Evolutionary conservation across 2,113 vertebrate genomes (phyloP).

Genomic region (Neogobius melanostomus): DNA sequence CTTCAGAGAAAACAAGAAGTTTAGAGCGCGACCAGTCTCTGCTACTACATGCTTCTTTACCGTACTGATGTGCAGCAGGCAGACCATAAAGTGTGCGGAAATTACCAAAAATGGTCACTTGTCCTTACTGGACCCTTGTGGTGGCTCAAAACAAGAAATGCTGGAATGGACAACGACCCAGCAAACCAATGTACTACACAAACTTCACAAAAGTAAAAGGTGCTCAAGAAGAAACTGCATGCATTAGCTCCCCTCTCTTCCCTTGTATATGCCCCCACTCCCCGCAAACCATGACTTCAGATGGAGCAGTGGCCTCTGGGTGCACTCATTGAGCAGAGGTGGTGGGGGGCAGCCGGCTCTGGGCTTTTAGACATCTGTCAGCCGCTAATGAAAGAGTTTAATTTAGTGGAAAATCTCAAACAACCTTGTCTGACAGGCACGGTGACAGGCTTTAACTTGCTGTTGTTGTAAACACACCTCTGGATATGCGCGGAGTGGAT

Average conservation of each 20-base stretch:
- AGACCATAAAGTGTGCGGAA: too few relatives aligned
- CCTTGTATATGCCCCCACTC: constrained; percentile 23
- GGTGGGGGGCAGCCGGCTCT: constrained; percentile 17
- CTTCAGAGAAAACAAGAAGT: too few relatives aligned
- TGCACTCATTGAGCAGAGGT: constrained; percentile 19
- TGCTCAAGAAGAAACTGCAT: constrained; percentile 69
- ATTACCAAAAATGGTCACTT: too few relatives aligned
- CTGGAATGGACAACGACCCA: not conserved
- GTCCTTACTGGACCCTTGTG: too few relatives aligned
- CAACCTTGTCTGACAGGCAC: constrained; percentile 67
- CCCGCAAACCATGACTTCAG: constrained; percentile 30
- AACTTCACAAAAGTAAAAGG: constrained; percentile 60
- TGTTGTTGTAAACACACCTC: constrained; percentile 28
- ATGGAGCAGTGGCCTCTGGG: constrained; percentile 29
- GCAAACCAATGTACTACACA: not conserved
- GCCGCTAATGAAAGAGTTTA: constrained; percentile 76
- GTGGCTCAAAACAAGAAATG: too few relatives aligned
- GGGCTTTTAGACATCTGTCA: constrained; percentile 73
- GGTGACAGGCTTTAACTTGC: constrained; percentile 66
- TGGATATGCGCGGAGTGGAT: constrained; percentile 29
- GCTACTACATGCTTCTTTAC: too few relatives aligned
- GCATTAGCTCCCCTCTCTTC: constrained; percentile 52
- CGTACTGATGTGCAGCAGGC: too few relatives aligned
- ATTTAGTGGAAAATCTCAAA: constrained; percentile 76
- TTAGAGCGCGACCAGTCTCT: too few relatives aligned